Conservation (phyloP, 2,888 invertebrate species). For the Anthrax anthrax region DNA sequence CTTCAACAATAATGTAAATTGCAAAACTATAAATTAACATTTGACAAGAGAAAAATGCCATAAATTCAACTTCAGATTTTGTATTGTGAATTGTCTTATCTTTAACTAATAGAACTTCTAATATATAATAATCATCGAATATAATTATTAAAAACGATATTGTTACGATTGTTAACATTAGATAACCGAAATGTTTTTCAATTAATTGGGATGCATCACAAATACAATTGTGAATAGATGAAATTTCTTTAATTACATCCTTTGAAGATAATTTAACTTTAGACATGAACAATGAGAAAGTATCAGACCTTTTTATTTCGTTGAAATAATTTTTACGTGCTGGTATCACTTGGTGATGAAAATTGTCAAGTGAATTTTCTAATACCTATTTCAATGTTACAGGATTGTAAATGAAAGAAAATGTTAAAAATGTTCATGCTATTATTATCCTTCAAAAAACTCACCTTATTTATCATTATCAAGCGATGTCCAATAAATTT, state of each 20-base stretch:
- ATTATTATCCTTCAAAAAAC: too few species aligned
- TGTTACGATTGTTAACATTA: constrained; percentile 26
- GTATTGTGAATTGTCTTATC: constrained; percentile 21
- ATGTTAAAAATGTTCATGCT: too few species aligned
- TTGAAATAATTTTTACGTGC: not conserved
- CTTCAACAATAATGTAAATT: constrained; percentile 27
- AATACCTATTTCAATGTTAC: too few species aligned
- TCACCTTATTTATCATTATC: too few species aligned
- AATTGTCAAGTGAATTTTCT: too few species aligned
- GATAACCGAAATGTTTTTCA: constrained; percentile 29
- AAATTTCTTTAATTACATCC: constrained; percentile 24
- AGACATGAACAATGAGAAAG: too few species aligned
- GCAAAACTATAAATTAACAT: constrained; percentile 27
- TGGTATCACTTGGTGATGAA: too few species aligned
- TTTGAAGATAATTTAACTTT: constrained; percentile 12
- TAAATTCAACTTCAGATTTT: constrained; percentile 25
- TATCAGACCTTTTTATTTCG: too few species aligned
- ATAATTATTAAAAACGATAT: constrained; percentile 29
- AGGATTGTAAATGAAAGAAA: too few species aligned
- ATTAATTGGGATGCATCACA: constrained; percentile 28
- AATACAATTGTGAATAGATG: constrained; percentile 26
- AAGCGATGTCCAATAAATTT: too few species aligned
- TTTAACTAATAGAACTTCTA: constrained; percentile 26
- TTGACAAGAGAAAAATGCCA: constrained; percentile 28
- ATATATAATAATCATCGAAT: constrained; percentile 28